Base-by-base conservation (phyloP, 2,888 invertebrate genomes). In the Dasypolia templi region DNA sequence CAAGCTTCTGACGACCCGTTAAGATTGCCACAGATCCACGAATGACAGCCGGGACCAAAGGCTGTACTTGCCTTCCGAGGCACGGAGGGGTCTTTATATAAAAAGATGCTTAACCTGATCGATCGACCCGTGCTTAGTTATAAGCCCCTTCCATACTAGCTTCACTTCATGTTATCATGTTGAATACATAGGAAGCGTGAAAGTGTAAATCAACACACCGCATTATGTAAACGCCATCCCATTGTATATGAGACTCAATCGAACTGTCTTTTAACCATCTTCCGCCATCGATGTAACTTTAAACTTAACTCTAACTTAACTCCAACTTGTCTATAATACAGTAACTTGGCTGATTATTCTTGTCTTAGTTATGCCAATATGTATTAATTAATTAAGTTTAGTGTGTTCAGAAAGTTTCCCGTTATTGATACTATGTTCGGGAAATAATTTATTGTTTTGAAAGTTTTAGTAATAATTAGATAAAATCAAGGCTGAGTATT, bases 331-430 rank as follows among this genome's bases (percentile, higher is more conserved):
- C 51, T 79, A 56, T 72, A 61, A 67, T 56, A 64, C 66, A 56
- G 75, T 56, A 78, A 79, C 68, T 79, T 79, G 1, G 46, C 0
- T 35, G 44, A 65, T 79, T 65, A 72, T 64, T 77, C 79, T 58
- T 59, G 39, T 63, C 39, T 46, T 53, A 78, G 61, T 79, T 69
- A 65, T 26, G 22, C 64, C 75, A 73, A 81, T 81, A 83, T 74
- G 59, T 83, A 68, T 79, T 79, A 79, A 82, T 82, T 79, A 82
- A 83, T 83, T 83, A 77, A 83, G 83, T 81, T 83, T 71, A 63
- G n/a, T 69, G 32, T 51, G 32, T 58, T 74, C 65, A 19, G 56
- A 53, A 79, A 79, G 66, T 82, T 83, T 17, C 2, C 32, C 44
- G 39, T 49, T 75, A 72, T 64, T 63, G 63, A 72, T 67, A 78